These are phyloP conservation scores for Coracopsis vasa DNA, from an alignment of 2,113 vertebrate genomes.

Conservation along the genomic window DNA sequence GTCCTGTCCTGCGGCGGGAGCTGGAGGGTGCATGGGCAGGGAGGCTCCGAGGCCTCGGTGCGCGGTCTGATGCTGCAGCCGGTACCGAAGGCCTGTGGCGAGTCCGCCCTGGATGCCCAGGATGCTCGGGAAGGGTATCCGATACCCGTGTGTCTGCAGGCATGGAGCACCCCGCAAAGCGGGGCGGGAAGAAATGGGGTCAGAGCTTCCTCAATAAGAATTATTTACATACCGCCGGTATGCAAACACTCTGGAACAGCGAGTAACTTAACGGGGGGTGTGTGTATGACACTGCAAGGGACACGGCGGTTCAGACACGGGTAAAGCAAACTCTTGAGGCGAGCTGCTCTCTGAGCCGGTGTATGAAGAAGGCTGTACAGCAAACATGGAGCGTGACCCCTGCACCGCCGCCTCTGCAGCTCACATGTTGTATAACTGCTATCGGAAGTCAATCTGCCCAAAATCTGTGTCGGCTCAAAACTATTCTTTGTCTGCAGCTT, in stretches of 20 bases:
- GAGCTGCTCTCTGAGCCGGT: neutral
- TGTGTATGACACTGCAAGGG: neutral
- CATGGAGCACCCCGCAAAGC: neutral
- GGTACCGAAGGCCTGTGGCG: accelerated
- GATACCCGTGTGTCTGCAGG: accelerated
- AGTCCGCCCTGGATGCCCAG: accelerated
- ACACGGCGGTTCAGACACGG: accelerated
- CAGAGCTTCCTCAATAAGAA: accelerated
- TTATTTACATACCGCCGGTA: neutral
- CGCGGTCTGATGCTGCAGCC: neutral
- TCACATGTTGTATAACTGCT: conserved; percentile 17
- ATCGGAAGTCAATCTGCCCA: neutral
- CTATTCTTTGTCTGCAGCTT: neutral
- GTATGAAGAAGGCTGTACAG: neutral
- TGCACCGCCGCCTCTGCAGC: neutral
- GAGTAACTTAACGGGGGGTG: neutral
- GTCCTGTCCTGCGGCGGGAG: neutral
- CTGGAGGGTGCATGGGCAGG: neutral
- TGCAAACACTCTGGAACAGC: neutral
- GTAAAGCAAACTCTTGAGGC: neutral
- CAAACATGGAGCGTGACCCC: neutral
- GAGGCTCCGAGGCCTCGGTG: neutral
- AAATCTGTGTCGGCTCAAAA: neutral
- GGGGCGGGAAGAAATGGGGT: neutral
- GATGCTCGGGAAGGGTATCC: accelerated